phyloP scores from a whole-genome alignment of 2,113 vertebrate genomes.

The Melanostigma gelatinosum region DNA sequence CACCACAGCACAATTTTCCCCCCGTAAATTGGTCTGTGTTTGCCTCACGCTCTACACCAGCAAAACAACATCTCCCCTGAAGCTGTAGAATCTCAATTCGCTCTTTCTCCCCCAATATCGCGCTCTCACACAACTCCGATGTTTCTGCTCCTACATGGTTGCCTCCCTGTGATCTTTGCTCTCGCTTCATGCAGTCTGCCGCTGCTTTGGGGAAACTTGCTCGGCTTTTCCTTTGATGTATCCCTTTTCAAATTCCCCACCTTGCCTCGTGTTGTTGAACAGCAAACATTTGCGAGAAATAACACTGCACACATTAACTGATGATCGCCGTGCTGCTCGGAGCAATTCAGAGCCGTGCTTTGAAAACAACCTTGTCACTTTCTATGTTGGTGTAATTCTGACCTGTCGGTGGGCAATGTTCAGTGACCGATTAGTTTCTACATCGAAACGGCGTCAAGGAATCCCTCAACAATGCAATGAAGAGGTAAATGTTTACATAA shows the following conservation, averaged over 20 bases:
- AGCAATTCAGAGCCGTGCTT: not conserved
- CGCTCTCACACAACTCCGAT: constrained; percentile 46
- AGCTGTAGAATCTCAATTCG: constrained; percentile 73
- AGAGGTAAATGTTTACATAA: constrained; percentile 67
- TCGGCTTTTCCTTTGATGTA: constrained; percentile 39
- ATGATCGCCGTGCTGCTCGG: not conserved
- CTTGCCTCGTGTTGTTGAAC: constrained; percentile 6
- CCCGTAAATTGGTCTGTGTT: constrained; percentile 81
- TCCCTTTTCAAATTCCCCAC: not conserved
- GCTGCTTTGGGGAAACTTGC: constrained; percentile 36
- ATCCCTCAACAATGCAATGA: constrained; percentile 60
- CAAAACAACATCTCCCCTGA: constrained; percentile 71
- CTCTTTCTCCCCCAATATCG: constrained; percentile 51
- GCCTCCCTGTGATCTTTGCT: constrained; percentile 61
- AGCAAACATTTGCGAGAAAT: constrained; percentile 16
- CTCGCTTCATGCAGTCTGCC: constrained; percentile 32
- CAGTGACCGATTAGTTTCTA: constrained; percentile 13
- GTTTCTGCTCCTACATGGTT: constrained; percentile 52
- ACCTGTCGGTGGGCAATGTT: not conserved
- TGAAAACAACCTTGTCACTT: not conserved
- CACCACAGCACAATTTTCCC: constrained; percentile 72
- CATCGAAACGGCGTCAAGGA: not conserved
- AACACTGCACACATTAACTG: constrained; percentile 1
- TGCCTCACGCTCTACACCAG: constrained; percentile 72
- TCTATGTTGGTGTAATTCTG: constrained; percentile 29